These are phyloP conservation scores for Lycocerus yunnanus DNA, from an alignment of 2,888 invertebrate species.

Conservation along the genomic window DNA sequence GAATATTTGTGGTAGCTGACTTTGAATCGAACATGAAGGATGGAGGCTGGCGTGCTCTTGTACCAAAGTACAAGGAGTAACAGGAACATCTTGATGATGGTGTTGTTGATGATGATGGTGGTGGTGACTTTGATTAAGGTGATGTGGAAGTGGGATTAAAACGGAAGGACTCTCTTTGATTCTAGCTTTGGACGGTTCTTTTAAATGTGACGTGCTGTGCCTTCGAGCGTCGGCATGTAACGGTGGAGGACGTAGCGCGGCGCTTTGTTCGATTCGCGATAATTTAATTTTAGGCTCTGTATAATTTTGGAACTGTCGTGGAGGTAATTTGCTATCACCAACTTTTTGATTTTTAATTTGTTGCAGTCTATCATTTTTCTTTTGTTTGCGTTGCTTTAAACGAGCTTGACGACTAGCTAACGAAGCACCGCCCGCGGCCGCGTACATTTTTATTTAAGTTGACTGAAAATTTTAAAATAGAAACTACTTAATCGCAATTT, in stretches of 20 bases:
- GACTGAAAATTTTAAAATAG: conserved; percentile 5
- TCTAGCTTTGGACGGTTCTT: conserved; percentile 44
- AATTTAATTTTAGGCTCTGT: conserved; percentile 59
- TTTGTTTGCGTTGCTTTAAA: conserved; percentile 58
- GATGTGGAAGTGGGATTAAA: conserved; percentile 57
- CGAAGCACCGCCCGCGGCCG: conserved; percentile 87
- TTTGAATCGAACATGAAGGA: conserved; percentile 52
- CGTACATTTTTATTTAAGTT: conserved; percentile 68
- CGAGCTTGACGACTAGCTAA: conserved; percentile 81
- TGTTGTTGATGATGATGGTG: conserved; percentile 55
- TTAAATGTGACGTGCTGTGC: conserved; percentile 50
- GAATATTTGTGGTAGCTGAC: conserved; percentile 61
- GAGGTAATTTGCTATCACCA: conserved; percentile 50
- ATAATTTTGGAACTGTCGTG: conserved; percentile 63
- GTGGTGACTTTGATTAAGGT: conserved; percentile 48
- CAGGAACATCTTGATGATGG: conserved; percentile 60
- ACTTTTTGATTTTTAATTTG: conserved; percentile 57
- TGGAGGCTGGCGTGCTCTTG: conserved; percentile 38
- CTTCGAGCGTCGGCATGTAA: conserved; percentile 47
- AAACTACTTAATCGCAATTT: conserved; percentile 12
- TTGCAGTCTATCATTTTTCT: conserved; percentile 54
- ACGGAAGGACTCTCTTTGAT: conserved; percentile 55
- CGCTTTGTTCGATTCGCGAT: conserved; percentile 57
- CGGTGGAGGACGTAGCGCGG: conserved; percentile 47
- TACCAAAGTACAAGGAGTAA: conserved; percentile 46